A percentile compares a stretch with the other conserved stretches of the same genome.
Evolutionary conservation across 2,888 invertebrate genomes (phyloP).

Genomic region (Xanthia togata): DNA sequence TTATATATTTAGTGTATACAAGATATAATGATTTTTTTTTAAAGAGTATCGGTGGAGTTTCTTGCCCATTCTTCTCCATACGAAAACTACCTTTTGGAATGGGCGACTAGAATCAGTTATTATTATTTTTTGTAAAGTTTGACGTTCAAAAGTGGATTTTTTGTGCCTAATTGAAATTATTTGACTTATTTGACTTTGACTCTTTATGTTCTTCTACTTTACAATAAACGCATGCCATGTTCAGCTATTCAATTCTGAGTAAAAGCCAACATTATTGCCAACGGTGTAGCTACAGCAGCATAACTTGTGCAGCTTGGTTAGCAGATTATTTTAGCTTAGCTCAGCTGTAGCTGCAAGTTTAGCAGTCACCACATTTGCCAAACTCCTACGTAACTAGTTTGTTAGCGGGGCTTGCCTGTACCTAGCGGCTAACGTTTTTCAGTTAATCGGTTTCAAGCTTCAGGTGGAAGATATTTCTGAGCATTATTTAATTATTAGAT

Average conservation of each 20-base stretch:
- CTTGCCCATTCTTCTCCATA: too few species aligned
- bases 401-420: conserved; percentile 22
- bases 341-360: conserved; percentile 49
- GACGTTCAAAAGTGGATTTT: too few species aligned
- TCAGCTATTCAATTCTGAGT: conserved; percentile 18
- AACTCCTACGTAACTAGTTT: conserved; percentile 52
- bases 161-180: too few species aligned
- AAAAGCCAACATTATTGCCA: conserved; percentile 29
- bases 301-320: conserved; percentile 45
- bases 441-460: conserved; percentile 30
- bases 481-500: neutral
- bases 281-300: conserved; percentile 35
- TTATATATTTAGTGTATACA: too few species aligned
- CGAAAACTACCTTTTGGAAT: too few species aligned
- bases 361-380: conserved; percentile 58
- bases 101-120: too few species aligned
- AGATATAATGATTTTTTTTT: too few species aligned
- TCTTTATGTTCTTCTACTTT: too few species aligned
- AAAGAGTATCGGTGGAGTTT: too few species aligned
- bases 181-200: too few species aligned
- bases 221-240: conserved; percentile 6
- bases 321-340: conserved; percentile 61
- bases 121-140: too few species aligned
- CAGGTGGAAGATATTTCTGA: conserved; percentile 6
- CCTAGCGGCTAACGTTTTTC: conserved; percentile 34